Evolutionary conservation across 2,797 vertebrate genomes (phyloP).

Genomic region (Pterois miles): DNA sequence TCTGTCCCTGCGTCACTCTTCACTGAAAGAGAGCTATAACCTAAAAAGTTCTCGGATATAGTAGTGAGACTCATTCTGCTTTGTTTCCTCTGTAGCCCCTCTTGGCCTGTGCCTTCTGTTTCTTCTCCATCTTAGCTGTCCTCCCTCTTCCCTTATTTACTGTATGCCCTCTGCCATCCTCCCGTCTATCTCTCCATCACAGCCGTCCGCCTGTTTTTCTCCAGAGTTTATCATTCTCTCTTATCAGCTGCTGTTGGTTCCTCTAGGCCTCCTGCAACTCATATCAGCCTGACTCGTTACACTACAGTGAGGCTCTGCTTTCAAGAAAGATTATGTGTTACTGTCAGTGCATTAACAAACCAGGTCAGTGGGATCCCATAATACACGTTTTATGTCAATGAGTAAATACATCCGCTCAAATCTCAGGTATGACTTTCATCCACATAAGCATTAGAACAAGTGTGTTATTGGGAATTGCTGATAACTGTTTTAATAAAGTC

Average conservation of each 20-base stretch:
- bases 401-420: conserved; percentile 15
- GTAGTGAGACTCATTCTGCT: background rate
- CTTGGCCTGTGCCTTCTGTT: background rate
- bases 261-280: conserved; percentile 69
- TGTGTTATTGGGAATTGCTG: background rate
- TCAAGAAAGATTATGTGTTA: conserved; percentile 50
- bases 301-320: conserved; percentile 49
- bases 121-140: conserved; percentile 16
- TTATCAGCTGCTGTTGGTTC: conserved; percentile 71
- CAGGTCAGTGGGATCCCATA: conserved; percentile 31
- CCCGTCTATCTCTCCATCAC: conserved; percentile 68
- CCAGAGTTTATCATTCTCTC: conserved; percentile 65
- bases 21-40: conserved; percentile 15
- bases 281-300: conserved; percentile 67
- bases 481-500: conserved; percentile 21
- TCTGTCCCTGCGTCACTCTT: background rate
- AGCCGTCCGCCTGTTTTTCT: conserved; percentile 67
- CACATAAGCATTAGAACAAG: conserved; percentile 2
- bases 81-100: conserved; percentile 11
- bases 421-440: background rate
- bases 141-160: conserved; percentile 51
- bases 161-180: conserved; percentile 49
- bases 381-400: background rate
- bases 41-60: conserved; percentile 12
- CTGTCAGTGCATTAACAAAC: conserved; percentile 50